Conservation (phyloP, 2,888 invertebrate genomes). For the Ochlodes sylvanus region DNA sequence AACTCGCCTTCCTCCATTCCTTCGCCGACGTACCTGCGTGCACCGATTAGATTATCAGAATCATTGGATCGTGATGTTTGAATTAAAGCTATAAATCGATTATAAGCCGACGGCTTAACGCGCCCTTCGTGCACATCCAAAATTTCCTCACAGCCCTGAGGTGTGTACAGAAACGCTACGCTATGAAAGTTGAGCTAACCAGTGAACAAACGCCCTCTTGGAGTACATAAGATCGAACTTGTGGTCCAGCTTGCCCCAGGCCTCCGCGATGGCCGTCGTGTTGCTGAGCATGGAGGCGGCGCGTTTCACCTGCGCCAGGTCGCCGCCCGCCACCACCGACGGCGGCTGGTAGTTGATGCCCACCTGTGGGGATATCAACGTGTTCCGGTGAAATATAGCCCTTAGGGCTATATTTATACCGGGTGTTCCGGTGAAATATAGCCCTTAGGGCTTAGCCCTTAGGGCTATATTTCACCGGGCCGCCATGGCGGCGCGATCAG, state of each 20-base stretch:
- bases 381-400: no score
- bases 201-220: conserved; percentile 97
- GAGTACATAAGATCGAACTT: conserved; percentile 98
- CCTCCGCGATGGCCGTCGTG: conserved; percentile 95
- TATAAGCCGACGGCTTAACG: no score
- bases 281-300: conserved; percentile 96
- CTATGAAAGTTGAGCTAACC: conserved; percentile 71
- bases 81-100: no score
- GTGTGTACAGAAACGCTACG: not conserved
- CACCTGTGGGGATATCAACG: conserved; percentile 56
- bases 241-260: conserved; percentile 95
- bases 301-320: conserved; percentile 92
- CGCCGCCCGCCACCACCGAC: conserved; percentile 90
- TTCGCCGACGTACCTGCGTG: conserved; percentile 89
- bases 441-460: no score
- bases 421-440: no score
- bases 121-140: no score
- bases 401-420: no score
- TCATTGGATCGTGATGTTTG: no score
- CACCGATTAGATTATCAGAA: no score
- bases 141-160: not conserved
- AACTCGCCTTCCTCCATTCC: conserved; percentile 95
- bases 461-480: no score
- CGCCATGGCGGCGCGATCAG: no score
- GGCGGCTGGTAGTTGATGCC: conserved; percentile 95